A percentile compares a stretch with the other conserved stretches of the same genome.
Conservation (phyloP, 2,113 vertebrate genomes). For the Holacanthus passer region DNA sequence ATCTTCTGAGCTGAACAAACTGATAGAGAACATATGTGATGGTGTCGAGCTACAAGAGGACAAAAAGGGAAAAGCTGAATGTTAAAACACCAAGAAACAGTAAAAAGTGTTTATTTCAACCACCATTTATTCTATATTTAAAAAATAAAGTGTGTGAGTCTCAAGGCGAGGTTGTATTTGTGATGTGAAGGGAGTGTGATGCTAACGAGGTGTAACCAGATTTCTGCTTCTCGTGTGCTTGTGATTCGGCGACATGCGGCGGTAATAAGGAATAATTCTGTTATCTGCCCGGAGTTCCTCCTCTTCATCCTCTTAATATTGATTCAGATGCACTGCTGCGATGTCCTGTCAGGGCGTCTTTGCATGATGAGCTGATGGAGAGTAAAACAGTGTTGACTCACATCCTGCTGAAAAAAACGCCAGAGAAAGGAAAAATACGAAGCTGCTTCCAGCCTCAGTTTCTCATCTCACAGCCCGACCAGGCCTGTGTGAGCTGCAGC, state of each 20-base stretch:
- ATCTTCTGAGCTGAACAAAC: background rate
- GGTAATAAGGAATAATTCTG: constrained; percentile 48
- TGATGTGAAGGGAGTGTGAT: background rate
- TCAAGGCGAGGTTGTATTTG: background rate
- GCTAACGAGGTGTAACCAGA: constrained; percentile 3
- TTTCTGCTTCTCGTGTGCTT: constrained; percentile 11
- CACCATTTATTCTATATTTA: background rate
- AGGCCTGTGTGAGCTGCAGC: too few species aligned
- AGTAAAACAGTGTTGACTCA: constrained; percentile 27
- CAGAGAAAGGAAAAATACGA: background rate
- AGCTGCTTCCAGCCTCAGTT: constrained; percentile 4
- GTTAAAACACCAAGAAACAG: background rate
- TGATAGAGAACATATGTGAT: background rate
- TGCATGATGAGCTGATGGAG: constrained; percentile 31
- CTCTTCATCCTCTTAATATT: constrained; percentile 56
- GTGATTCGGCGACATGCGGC: constrained; percentile 32
- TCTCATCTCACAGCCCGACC: background rate
- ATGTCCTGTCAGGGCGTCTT: constrained; percentile 42
- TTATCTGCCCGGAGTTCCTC: constrained; percentile 50
- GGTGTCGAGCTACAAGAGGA: background rate
- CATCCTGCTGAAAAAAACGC: constrained; percentile 32
- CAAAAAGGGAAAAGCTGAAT: background rate
- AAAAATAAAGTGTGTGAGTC: background rate
- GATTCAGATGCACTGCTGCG: constrained; percentile 36
- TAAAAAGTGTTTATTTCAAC: background rate